Conservation (phyloP, 2,888 invertebrate species). For the Biston betularia region DNA sequence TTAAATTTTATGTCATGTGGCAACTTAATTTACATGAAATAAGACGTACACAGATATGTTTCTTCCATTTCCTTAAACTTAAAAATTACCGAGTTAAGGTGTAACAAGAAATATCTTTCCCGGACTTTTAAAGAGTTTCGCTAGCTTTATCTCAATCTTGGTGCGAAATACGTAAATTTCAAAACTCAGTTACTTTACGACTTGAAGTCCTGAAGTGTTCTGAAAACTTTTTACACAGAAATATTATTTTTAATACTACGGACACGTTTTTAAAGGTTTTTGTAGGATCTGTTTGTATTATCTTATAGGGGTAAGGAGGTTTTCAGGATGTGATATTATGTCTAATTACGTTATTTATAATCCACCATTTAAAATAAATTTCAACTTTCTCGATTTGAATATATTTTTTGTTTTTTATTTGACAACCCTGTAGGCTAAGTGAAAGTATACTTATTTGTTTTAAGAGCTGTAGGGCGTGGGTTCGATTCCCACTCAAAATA, state of each 20-base stretch:
- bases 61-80: background rate
- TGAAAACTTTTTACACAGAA: slow-evolving; percentile 14
- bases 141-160: slow-evolving; percentile 19
- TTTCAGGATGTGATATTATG: too few relatives aligned
- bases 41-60: background rate
- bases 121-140: slow-evolving; percentile 20
- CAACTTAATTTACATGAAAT: background rate
- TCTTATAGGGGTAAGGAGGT: background rate
- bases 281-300: background rate
- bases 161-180: slow-evolving; percentile 24
- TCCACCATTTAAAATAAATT: too few relatives aligned
- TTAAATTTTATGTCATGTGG: too few relatives aligned
- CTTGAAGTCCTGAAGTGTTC: slow-evolving; percentile 11
- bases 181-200: slow-evolving; percentile 21
- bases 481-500: too few relatives aligned
- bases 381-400: too few relatives aligned
- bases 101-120: slow-evolving; percentile 12
- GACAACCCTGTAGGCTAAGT: too few relatives aligned
- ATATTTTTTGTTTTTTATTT: too few relatives aligned
- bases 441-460: too few relatives aligned
- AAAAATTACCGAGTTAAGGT: slow-evolving; percentile 12
- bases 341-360: too few relatives aligned
- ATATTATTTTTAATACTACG: slow-evolving; percentile 18
- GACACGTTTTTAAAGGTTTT: background rate
- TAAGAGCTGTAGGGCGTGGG: too few relatives aligned